phyloP scores from a whole-genome alignment of 2,888 invertebrate genomes.

The Callosobruchus maculatus region DNA sequence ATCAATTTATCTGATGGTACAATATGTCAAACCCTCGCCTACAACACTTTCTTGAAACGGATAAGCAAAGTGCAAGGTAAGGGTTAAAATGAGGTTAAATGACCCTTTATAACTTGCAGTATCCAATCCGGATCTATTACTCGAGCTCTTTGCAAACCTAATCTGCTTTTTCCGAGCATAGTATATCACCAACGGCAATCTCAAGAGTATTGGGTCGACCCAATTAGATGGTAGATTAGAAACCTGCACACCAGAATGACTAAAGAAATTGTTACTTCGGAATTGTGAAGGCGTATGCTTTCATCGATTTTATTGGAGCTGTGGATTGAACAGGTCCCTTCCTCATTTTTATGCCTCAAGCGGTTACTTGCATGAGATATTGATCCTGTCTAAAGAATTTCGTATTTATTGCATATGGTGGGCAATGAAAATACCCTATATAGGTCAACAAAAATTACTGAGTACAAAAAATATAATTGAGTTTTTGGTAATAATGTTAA shows the following conservation, averaged over 20 bases:
- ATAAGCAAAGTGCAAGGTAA: background rate
- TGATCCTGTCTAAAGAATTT: no score
- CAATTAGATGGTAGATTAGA: background rate
- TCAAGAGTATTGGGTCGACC: background rate
- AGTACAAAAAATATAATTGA: no score
- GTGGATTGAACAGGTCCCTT: background rate
- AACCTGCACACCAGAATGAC: background rate
- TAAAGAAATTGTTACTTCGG: background rate
- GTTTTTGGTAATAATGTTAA: no score
- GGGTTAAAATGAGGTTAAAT: background rate
- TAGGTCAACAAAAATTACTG: no score
- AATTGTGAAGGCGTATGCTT: background rate
- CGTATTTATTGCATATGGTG: no score
- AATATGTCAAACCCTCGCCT: no score
- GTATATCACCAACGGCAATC: background rate
- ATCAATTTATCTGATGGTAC: no score
- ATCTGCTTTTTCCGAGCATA: background rate
- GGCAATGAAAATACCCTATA: no score
- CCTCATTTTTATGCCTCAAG: background rate
- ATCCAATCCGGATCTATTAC: background rate
- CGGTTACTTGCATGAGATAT: background rate
- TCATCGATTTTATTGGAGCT: background rate
- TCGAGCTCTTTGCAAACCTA: background rate
- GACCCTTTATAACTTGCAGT: background rate
- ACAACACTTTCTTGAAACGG: no score